Percentiles rank a stretch among this genome's conserved stretches.
Evolutionary conservation across 1,140 invertebrate genomes (phyloP).

Genomic region (Choristoneura fumiferana): DNA sequence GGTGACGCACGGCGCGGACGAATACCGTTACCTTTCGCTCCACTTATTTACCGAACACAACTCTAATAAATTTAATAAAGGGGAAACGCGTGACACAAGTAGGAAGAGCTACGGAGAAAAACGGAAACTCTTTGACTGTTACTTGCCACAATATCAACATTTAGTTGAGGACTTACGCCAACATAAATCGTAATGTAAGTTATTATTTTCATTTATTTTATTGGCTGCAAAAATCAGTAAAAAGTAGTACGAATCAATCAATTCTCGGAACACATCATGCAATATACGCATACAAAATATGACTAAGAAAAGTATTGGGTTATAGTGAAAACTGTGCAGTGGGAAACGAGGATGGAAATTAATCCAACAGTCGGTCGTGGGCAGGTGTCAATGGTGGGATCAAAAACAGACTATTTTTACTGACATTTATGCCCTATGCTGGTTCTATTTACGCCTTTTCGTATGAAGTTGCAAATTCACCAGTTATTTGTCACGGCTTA

Average conservation of each 20-base stretch:
- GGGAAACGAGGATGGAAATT: constrained; percentile 39
- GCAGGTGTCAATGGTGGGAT: constrained; percentile 67
- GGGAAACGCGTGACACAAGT: constrained; percentile 45
- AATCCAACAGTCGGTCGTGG: constrained; percentile 57
- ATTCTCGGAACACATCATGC: too few species aligned
- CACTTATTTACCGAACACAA: constrained; percentile 52
- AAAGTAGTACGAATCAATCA: constrained; percentile 34
- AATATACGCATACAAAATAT: constrained; percentile 31
- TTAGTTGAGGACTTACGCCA: not conserved
- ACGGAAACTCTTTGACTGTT: constrained; percentile 21
- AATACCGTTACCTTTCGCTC: constrained; percentile 49
- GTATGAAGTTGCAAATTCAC: constrained; percentile 30
- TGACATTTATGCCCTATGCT: constrained; percentile 55
- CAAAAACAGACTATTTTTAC: constrained; percentile 69
- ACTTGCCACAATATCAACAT: not conserved
- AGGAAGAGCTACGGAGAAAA: constrained; percentile 37
- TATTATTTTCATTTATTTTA: too few species aligned
- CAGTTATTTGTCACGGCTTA: constrained; percentile 14
- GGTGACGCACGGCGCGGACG: constrained; percentile 44
- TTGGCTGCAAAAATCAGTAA: too few species aligned
- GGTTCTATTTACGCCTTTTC: constrained; percentile 48
- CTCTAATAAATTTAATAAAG: constrained; percentile 65
- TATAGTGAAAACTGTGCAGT: constrained; percentile 28
- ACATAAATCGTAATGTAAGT: too few species aligned
- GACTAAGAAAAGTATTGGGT: constrained; percentile 50